Conservation (phyloP, 1,140 invertebrate genomes). For the Diuraphis noxia region DNA sequence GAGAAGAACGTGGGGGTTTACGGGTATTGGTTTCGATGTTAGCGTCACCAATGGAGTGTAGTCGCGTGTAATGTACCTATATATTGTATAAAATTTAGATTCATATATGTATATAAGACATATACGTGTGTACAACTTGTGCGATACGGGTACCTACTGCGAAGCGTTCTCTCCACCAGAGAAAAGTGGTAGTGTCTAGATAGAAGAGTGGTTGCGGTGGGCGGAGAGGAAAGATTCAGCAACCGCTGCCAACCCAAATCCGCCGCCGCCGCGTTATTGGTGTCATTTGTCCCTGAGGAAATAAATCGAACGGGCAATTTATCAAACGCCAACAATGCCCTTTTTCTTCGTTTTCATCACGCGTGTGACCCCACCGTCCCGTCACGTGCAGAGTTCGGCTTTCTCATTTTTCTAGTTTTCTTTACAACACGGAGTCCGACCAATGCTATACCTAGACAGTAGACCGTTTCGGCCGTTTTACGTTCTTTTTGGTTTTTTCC, state of each 20-base stretch:
- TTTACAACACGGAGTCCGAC: too few relatives aligned
- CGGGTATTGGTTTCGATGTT: background rate
- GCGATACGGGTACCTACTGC: background rate
- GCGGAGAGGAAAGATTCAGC: background rate
- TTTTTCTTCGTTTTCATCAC: conserved; percentile 50
- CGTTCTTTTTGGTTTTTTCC: background rate
- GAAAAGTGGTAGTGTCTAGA: background rate
- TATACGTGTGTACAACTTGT: background rate
- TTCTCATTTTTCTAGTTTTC: background rate
- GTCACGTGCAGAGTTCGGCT: background rate
- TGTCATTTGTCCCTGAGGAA: conserved; percentile 53
- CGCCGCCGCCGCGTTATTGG: conserved; percentile 42
- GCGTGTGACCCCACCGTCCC: background rate
- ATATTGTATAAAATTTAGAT: background rate
- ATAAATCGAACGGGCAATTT: conserved; percentile 54
- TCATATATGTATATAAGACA: too few relatives aligned
- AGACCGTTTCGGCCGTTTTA: background rate
- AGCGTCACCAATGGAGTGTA: background rate
- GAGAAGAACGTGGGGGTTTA: background rate
- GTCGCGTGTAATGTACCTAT: background rate
- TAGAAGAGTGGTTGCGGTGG: background rate
- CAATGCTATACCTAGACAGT: background rate
- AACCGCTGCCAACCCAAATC: conserved; percentile 48
- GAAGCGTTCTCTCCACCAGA: background rate
- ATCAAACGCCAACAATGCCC: conserved; percentile 52